Base-by-base conservation (phyloP, 2,113 vertebrate species). In the Tympanuchus pallidicinctus region DNA sequence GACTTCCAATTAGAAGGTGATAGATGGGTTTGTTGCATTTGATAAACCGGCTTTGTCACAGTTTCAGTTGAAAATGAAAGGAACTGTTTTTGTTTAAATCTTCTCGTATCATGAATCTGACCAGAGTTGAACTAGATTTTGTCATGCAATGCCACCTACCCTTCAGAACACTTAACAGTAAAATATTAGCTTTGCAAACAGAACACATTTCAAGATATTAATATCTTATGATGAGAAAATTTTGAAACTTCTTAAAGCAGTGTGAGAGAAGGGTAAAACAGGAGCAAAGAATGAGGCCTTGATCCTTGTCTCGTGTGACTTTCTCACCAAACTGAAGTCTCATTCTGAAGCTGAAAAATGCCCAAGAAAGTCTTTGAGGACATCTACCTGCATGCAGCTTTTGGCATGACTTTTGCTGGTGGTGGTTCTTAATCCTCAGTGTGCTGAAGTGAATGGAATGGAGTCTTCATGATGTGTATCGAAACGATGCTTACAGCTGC, bases 1-100 rank as follows among this genome's bases (percentile, higher is more conserved):
- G 42, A 47, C 34, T 96, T 90, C 54, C 81, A 93, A 60, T 97
- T 96, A 96, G 94, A 93, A 96, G 67, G 89, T 96, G 96, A 97
- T 95, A 93, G 94, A 97, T 97, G 93, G 82, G 79, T 97, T 94
- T 94, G 65, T 84, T 95, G 86, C 79, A 78, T 87, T 73, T 94
- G 86, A 94, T 97, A 92, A 96, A 97, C 84, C 95, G 63, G 54
- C 74, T 94, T 90, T 96, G 81, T 95, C 81, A 89, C 88, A 88
- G 94, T 95, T 97, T 96, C 85, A 95, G 72, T 82, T 90, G 69
- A 70, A 93, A 71, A 61, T 93, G 47, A 47, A 92, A 94, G 75
- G 78, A 73, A 48, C 69, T 83, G 28, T 27, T 93, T 92, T 78
- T 78, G 69, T 87, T 95, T 70, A 61, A 89, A 90, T 82, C n/a